Evolutionary conservation across 2,113 vertebrate genomes (phyloP), one percentile per base, ranked within the genome.

Genomic region (Phalacrocorax aristotelis): DNA sequence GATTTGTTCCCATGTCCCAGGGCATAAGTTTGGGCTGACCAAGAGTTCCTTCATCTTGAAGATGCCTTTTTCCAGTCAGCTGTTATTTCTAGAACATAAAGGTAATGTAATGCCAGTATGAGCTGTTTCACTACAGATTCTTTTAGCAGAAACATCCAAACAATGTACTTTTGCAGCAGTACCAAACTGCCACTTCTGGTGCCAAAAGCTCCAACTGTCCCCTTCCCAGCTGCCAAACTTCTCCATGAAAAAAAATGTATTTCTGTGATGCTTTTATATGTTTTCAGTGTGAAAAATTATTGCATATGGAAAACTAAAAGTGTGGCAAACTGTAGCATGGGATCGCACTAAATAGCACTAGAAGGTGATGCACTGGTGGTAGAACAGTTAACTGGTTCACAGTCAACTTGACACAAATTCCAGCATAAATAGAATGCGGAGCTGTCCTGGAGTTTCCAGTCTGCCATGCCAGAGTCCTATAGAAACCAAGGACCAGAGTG

Each of bases 191-290:
- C 14, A 34, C 32, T 93, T 87, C 26, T 93, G 54, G 11, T 96
- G 87, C 95, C 90, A 95, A 85, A 85, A 93, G 48, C 92, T 95
- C 94, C 90, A 96, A 94, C 92, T 95, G 86, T 94, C 83, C 86
- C 46, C 87, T 92, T 89, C 64, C 58, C 29, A 84, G 48, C 72
- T 92, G 93, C 83, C 89, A 94, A 42, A 64, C 42, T 87, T 89
- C 54, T 75, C 22, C 20, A 26, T 46, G 49, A 74, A 78, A 80
- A 74, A 80, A 74, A 74, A 23, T 25, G 52, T 70, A 27, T 3
- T 93, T 94, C 51, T 94, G 2, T 74, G 25, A 58, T 48, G 76
- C 27, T 89, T 92, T 89, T 54, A 7, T 54, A 16, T 88, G 38
- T 90, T 86, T 93, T 83, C 52, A 68, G 18, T 78, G 46, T 68